Conservation (phyloP, 2,113 vertebrate genomes). For the Psettodes erumei region DNA sequence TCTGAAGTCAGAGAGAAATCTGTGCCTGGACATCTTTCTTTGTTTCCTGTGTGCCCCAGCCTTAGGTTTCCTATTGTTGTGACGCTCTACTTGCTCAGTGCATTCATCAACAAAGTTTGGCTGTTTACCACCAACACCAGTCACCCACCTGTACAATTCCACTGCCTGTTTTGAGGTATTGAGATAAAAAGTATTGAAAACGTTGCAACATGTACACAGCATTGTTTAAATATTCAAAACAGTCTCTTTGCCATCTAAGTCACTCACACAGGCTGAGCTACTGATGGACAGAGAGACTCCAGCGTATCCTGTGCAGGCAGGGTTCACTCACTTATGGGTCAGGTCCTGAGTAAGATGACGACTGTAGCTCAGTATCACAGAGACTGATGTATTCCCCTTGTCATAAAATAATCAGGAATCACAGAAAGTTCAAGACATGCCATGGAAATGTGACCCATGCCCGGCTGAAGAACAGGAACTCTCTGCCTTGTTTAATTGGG, state of each 20-base stretch:
- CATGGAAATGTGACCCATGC: constrained; percentile 50
- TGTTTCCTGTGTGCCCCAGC: neutral
- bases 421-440: constrained; percentile 32
- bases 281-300: constrained; percentile 5
- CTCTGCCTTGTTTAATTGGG: constrained; percentile 69
- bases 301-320: constrained; percentile 4
- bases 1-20: neutral
- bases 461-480: constrained; percentile 44
- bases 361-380: neutral
- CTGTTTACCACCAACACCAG: neutral
- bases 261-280: neutral
- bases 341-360: constrained; percentile 13
- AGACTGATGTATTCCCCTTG: constrained; percentile 20
- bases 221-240: no score
- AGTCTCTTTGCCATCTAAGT: neutral
- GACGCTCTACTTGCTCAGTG: neutral
- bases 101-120: neutral
- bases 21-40: neutral
- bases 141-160: no score
- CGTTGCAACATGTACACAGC: neutral
- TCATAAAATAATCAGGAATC: constrained; percentile 56
- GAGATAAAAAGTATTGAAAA: neutral
- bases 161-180: neutral
- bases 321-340: neutral
- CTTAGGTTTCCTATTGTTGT: neutral